These are phyloP conservation scores for Nymphicus hollandicus DNA, from an alignment of 2,113 vertebrate species.

Conservation along the genomic window DNA sequence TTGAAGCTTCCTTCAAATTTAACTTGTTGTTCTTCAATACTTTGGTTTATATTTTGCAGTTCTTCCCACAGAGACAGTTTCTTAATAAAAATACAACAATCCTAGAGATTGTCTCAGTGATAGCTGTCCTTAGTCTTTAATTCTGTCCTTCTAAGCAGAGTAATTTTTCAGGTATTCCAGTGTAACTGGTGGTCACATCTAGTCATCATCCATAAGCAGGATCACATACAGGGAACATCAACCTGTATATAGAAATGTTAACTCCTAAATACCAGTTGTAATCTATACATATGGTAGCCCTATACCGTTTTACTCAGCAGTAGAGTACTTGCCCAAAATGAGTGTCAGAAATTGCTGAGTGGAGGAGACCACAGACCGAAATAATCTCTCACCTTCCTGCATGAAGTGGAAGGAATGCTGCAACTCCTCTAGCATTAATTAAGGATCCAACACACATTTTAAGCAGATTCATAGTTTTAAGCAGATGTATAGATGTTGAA, in stretches of 20 bases:
- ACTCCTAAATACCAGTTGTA: background rate
- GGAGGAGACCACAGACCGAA: background rate
- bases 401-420: accelerated
- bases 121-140: background rate
- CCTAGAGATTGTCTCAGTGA: background rate
- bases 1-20: background rate
- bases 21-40: background rate
- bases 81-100: background rate
- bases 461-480: background rate
- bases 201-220: background rate
- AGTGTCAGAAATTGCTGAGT: background rate
- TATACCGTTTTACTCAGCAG: background rate
- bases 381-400: background rate
- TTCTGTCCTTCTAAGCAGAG: background rate
- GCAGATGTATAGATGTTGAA: background rate
- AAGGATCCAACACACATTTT: background rate
- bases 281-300: background rate
- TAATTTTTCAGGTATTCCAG: background rate
- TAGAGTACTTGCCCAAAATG: background rate
- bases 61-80: background rate
- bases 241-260: background rate
- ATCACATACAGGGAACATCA: background rate
- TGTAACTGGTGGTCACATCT: background rate
- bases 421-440: background rate
- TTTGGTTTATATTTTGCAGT: background rate